Conservation (phyloP, 1,140 invertebrate genomes). For the Acromyrmex echinatior region DNA sequence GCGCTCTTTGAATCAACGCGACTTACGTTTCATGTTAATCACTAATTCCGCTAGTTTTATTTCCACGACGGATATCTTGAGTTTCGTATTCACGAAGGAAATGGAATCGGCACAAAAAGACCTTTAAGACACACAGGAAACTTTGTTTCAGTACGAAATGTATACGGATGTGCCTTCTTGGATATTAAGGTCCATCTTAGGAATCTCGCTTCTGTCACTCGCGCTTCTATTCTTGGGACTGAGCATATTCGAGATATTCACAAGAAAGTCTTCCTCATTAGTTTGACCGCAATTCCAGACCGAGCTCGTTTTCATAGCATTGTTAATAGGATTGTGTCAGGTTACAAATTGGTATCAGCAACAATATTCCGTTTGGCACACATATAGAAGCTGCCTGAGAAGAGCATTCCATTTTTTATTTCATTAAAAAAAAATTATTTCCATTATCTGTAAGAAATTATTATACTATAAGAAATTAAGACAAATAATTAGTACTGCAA, state of each 20-base stretch:
- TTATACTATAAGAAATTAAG: background rate
- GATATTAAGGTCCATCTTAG: constrained; percentile 25
- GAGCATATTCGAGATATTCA: constrained; percentile 12
- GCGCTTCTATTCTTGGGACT: constrained; percentile 7
- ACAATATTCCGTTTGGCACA: background rate
- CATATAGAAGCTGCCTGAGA: background rate
- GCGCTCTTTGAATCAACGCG: constrained; percentile 19
- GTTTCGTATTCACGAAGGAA: constrained; percentile 37
- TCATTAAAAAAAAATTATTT: background rate
- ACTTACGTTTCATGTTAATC: constrained; percentile 12
- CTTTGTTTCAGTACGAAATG: background rate
- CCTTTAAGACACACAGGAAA: constrained; percentile 1
- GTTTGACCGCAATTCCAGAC: constrained; percentile 49
- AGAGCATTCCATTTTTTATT: background rate
- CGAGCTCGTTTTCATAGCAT: constrained; percentile 7
- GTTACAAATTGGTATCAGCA: constrained; percentile 40
- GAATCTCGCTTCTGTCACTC: background rate
- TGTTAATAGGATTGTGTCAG: constrained; percentile 36
- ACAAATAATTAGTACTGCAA: background rate
- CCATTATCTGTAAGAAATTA: background rate
- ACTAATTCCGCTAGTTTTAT: constrained; percentile 27
- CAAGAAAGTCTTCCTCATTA: constrained; percentile 49
- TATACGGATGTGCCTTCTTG: background rate
- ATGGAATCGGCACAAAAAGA: constrained; percentile 12
- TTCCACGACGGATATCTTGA: background rate